Evolutionary conservation across 2,113 vertebrate genomes (phyloP).

Genomic region (Herpailurus yagouaroundi): DNA sequence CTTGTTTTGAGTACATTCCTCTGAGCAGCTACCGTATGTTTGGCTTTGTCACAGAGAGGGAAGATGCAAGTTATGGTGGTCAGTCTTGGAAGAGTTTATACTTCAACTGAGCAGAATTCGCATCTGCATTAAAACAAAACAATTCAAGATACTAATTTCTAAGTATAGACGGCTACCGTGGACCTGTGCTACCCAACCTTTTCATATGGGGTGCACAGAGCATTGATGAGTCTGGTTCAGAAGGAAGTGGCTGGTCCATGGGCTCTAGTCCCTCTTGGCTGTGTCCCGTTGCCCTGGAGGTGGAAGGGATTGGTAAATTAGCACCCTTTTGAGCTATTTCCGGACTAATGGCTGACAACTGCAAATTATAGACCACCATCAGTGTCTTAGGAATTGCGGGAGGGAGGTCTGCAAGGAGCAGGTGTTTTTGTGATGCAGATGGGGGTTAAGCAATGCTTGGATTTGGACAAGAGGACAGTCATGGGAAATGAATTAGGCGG

Average conservation of each 20-base stretch:
- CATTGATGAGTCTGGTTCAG: not conserved
- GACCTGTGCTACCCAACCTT: too few relatives aligned
- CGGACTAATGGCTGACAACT: rapidly evolving
- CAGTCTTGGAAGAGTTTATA: not conserved
- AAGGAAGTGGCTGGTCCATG: not conserved
- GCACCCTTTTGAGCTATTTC: not conserved
- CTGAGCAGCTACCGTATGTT: not conserved
- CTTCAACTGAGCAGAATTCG: not conserved
- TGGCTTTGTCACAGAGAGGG: not conserved
- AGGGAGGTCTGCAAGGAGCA: not conserved
- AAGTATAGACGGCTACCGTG: not conserved
- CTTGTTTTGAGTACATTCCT: not conserved
- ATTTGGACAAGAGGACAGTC: not conserved
- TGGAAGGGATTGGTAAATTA: too few relatives aligned
- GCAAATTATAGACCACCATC: too few relatives aligned
- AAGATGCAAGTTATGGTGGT: not conserved
- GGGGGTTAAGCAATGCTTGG: not conserved
- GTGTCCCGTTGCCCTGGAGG: not conserved
- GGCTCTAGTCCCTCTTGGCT: not conserved
- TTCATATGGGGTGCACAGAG: too few relatives aligned
- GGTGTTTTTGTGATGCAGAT: not conserved
- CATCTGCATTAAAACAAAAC: not conserved
- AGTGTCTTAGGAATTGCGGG: not conserved
- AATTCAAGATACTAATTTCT: not conserved
- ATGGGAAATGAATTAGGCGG: too few relatives aligned